These are phyloP conservation scores for Choristoneura fumiferana DNA, from an alignment of 1,140 invertebrate species.

Conservation along the genomic window DNA sequence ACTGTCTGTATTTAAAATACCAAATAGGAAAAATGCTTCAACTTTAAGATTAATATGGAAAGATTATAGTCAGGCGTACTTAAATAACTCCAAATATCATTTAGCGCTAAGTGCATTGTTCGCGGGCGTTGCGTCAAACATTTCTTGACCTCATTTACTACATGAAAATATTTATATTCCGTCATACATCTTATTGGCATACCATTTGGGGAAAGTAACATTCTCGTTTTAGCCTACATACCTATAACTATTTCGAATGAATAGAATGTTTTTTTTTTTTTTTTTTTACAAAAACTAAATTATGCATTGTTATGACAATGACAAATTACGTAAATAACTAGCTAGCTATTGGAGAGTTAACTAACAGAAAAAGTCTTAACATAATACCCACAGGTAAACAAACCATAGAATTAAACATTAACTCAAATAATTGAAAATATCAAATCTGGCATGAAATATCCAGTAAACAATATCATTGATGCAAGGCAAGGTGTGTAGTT, in stretches of 20 bases:
- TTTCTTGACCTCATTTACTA: slow-evolving; percentile 19
- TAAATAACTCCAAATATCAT: slow-evolving; percentile 43
- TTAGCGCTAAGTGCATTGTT: slow-evolving; percentile 58
- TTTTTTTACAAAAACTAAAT: too few species aligned
- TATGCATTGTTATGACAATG: too few species aligned
- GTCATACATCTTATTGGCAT: neutral
- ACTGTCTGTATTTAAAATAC: slow-evolving; percentile 77
- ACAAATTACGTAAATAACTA: too few species aligned
- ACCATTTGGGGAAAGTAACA: neutral
- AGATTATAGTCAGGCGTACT: slow-evolving; percentile 64
- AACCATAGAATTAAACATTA: too few species aligned
- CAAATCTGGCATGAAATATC: too few species aligned
- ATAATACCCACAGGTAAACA: too few species aligned
- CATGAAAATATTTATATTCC: slow-evolving; percentile 12
- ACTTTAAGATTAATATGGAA: slow-evolving; percentile 68
- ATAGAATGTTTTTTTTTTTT: too few species aligned
- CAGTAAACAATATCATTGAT: too few species aligned
- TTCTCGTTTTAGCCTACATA: neutral
- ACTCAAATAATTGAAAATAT: too few species aligned
- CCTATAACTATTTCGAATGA: neutral
- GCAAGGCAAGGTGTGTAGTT: too few species aligned
- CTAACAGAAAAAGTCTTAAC: too few species aligned
- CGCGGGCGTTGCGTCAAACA: slow-evolving; percentile 18
- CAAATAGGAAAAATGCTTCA: slow-evolving; percentile 75
- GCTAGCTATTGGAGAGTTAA: too few species aligned